Conservation (phyloP, 2,113 vertebrate genomes). For the Urocynchramus pylzowi region DNA sequence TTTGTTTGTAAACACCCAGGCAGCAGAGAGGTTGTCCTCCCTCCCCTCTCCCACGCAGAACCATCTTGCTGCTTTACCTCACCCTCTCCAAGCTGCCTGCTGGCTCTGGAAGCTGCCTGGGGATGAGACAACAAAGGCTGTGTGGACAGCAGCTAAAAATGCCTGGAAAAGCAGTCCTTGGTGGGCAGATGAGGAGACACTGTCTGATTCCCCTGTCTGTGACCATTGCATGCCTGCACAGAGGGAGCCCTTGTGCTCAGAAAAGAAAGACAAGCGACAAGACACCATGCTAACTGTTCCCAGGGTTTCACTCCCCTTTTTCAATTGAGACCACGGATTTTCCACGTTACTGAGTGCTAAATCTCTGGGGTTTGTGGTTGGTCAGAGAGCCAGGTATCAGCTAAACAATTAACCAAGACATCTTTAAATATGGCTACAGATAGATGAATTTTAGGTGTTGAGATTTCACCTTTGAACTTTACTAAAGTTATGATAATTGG, state of each 20-base stretch:
- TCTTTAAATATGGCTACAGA: neutral
- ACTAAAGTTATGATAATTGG: neutral
- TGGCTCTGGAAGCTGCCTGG: neutral
- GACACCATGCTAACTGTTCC: neutral
- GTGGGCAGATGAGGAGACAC: neutral
- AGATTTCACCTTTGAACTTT: neutral
- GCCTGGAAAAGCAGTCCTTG: neutral
- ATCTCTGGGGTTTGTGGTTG: neutral
- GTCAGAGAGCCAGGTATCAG: neutral
- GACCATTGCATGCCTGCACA: neutral
- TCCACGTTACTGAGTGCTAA: neutral
- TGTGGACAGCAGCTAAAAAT: neutral
- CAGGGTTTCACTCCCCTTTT: neutral
- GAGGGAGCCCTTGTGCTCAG: neutral
- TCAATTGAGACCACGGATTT: neutral
- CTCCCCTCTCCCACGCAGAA: neutral
- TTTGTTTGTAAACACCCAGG: slow-evolving; percentile 25
- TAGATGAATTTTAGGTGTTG: neutral
- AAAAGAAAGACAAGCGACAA: neutral
- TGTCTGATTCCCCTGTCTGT: neutral
- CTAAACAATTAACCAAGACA: neutral
- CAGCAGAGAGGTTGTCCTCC: neutral
- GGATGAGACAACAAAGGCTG: neutral
- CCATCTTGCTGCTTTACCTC: neutral
- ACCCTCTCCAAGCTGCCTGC: neutral